phyloP scores from a whole-genome alignment of 2,888 invertebrate species.

The Elmis aenea region DNA sequence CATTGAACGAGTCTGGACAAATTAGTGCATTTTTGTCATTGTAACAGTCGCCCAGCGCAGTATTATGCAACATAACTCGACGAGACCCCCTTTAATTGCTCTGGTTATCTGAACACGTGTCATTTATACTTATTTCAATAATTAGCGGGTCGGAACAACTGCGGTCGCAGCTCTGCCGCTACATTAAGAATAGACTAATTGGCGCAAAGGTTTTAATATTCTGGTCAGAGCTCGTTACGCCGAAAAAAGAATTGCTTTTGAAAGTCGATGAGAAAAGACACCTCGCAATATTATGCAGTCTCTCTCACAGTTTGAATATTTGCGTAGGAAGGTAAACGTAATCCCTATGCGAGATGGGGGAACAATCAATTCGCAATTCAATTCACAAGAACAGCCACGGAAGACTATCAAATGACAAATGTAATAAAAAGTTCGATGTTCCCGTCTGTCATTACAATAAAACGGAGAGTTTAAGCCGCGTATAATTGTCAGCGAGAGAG shows the following conservation, averaged over 20 bases:
- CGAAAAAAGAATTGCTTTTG: constrained; percentile 2
- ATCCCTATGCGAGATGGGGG: constrained; percentile 22
- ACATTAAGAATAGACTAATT: no score
- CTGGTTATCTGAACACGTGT: constrained; percentile 22
- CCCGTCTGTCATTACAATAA: constrained; percentile 42
- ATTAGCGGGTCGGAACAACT: constrained; percentile 23
- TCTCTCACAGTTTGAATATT: constrained; percentile 11
- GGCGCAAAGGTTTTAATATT: no score
- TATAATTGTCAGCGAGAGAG: constrained; percentile 40
- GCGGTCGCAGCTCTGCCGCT: no score
- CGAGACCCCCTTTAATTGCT: neutral
- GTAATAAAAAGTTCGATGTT: constrained; percentile 38
- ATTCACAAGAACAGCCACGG: constrained; percentile 26
- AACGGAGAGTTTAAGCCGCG: constrained; percentile 41
- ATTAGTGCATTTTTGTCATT: constrained; percentile 24
- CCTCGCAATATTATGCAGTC: no score
- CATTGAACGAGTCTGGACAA: constrained; percentile 18
- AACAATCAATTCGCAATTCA: constrained; percentile 32
- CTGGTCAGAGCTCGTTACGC: no score
- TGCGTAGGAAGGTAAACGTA: constrained; percentile 21
- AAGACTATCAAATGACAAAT: constrained; percentile 43
- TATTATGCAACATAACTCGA: neutral
- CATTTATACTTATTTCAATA: constrained; percentile 18
- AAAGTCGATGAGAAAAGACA: constrained; percentile 6
- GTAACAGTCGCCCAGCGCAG: constrained; percentile 10